phyloP scores from a whole-genome alignment of 1,140 invertebrate species.

The Physella acuta region DNA sequence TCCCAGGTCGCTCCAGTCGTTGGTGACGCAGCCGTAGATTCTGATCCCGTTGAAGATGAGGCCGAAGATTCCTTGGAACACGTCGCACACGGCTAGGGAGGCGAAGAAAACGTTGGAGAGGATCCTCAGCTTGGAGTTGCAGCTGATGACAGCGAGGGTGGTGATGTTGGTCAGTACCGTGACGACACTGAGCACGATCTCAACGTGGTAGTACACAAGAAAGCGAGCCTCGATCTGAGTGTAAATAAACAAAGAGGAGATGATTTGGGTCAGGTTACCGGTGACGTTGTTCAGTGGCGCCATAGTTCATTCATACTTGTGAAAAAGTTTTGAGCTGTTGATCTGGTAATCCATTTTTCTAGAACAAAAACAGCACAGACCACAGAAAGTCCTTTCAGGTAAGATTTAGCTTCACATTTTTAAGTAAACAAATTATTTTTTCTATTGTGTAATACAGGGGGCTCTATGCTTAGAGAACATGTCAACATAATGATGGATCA shows the following conservation, averaged over 20 bases:
- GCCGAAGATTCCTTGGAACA: not conserved
- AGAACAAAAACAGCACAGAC: too few relatives aligned
- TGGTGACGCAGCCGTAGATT: not conserved
- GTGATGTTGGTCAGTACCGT: not conserved
- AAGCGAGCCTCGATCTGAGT: not conserved
- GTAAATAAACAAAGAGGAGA: slow-evolving; percentile 2
- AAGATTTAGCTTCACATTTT: too few relatives aligned
- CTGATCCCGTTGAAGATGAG: not conserved
- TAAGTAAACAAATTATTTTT: too few relatives aligned
- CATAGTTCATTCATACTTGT: too few relatives aligned
- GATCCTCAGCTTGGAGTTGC: not conserved
- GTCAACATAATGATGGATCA: too few relatives aligned
- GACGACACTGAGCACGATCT: not conserved
- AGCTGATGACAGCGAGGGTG: not conserved
- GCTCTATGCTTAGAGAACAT: too few relatives aligned
- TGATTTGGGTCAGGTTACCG: too few relatives aligned
- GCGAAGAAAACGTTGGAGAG: slow-evolving; percentile 1
- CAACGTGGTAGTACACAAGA: not conserved
- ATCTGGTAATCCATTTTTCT: too few relatives aligned
- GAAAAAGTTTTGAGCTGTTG: too few relatives aligned
- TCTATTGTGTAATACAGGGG: too few relatives aligned
- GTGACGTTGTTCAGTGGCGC: too few relatives aligned
- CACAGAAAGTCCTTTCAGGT: too few relatives aligned
- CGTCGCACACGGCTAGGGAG: not conserved
- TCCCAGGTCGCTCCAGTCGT: not conserved